These are phyloP conservation scores for Parnassius mnemosyne DNA, from an alignment of 2,888 invertebrate species.

Conservation along the genomic window DNA sequence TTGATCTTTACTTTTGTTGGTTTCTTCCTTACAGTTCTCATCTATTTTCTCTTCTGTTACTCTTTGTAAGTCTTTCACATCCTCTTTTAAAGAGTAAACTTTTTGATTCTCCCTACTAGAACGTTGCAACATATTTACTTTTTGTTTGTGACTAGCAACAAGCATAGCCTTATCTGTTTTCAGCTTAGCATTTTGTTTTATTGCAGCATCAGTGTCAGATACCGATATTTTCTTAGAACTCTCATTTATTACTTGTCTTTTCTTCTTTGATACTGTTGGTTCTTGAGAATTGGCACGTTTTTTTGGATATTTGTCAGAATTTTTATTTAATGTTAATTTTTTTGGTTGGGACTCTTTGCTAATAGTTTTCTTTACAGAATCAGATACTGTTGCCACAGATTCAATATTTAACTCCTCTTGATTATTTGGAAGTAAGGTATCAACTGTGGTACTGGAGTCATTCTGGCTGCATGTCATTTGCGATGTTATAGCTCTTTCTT, in stretches of 20 bases:
- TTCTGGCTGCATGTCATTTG: slow-evolving; percentile 33
- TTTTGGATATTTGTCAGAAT: slow-evolving; percentile 3
- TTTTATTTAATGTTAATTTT: slow-evolving; percentile 15
- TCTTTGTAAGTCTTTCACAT: slow-evolving; percentile 2
- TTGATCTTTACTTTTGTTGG: slow-evolving; percentile 2
- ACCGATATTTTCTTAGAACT: slow-evolving; percentile 7
- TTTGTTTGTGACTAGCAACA: neutral
- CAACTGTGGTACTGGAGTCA: slow-evolving; percentile 45
- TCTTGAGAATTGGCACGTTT: slow-evolving; percentile 23
- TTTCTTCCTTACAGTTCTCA: neutral
- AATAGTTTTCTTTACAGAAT: slow-evolving; percentile 12
- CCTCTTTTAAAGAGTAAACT: neutral
- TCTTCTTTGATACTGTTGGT: slow-evolving; percentile 6
- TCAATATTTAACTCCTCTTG: slow-evolving; percentile 54
- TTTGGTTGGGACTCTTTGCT: slow-evolving; percentile 13
- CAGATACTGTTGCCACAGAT: neutral
- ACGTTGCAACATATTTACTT: slow-evolving; percentile 2
- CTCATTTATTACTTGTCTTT: neutral
- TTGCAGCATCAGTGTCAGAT: slow-evolving; percentile 16
- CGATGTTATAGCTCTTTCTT: slow-evolving; percentile 19
- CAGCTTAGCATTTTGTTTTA: neutral
- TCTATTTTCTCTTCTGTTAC: neutral
- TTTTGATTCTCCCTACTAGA: slow-evolving; percentile 4
- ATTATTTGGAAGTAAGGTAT: slow-evolving; percentile 64
- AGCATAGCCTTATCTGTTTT: neutral